Conservation (phyloP, 1,140 invertebrate species). For the Phocides pigmalion region DNA sequence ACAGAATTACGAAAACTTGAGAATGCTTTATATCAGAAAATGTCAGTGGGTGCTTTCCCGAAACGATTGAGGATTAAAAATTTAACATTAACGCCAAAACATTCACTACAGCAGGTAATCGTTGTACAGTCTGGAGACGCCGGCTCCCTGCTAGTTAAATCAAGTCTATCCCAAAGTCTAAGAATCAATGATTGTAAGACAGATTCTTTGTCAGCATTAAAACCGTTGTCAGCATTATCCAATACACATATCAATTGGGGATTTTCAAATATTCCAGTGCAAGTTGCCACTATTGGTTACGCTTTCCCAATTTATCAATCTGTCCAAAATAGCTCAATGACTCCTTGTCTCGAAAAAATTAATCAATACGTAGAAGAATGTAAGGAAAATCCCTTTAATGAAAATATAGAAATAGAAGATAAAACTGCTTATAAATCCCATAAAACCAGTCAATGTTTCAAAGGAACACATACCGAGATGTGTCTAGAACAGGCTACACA, state of each 20-base stretch:
- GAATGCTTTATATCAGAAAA: conserved; percentile 50
- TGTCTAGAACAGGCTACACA: conserved; percentile 23
- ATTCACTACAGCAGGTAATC: conserved; percentile 55
- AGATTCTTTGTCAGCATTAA: conserved; percentile 43
- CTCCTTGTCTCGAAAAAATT: neutral
- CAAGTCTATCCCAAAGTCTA: conserved; percentile 47
- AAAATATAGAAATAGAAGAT: no score
- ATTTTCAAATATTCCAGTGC: conserved; percentile 51
- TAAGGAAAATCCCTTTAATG: neutral
- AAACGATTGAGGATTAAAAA: conserved; percentile 61
- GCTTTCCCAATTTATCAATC: conserved; percentile 48
- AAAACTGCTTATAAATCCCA: conserved; percentile 19
- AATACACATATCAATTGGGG: conserved; percentile 49
- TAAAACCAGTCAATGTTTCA: conserved; percentile 39
- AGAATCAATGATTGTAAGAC: conserved; percentile 30
- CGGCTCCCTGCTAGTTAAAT: conserved; percentile 51
- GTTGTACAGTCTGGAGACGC: conserved; percentile 62
- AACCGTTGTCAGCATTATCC: conserved; percentile 43
- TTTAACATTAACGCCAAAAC: conserved; percentile 63
- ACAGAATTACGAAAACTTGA: conserved; percentile 53
- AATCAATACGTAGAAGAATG: neutral
- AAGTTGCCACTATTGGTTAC: conserved; percentile 65
- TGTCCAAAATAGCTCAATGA: neutral
- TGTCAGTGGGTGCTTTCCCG: conserved; percentile 53
- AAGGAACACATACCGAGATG: conserved; percentile 14